phyloP scores from a whole-genome alignment of 2,113 vertebrate species.

The Kryptolebias marmoratus region DNA sequence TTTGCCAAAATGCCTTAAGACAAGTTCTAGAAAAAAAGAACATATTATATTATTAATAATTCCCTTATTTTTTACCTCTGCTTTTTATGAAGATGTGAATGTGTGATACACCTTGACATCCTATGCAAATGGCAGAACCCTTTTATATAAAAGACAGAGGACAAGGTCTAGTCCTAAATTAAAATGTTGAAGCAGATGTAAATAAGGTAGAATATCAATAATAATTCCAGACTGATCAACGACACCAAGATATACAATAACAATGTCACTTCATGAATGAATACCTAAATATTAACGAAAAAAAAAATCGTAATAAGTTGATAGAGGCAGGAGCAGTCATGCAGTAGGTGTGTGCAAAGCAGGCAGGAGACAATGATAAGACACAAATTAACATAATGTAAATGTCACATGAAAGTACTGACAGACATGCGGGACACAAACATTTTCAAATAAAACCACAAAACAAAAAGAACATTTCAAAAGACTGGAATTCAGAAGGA shows the following conservation, averaged over 20 bases:
- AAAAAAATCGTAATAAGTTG: not conserved
- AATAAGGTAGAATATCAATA: not conserved
- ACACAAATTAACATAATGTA: no score
- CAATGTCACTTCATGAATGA: not conserved
- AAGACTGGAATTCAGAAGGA: not conserved
- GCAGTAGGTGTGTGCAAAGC: no score
- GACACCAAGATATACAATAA: not conserved
- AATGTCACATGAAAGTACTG: no score
- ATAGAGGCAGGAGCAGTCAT: no score
- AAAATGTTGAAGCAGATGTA: not conserved
- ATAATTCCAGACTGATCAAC: not conserved
- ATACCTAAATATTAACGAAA: not conserved
- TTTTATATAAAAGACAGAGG: not conserved
- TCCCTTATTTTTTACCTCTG: not conserved
- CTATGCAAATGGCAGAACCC: not conserved
- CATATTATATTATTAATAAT: not conserved
- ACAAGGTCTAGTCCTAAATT: not conserved
- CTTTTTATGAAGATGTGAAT: not conserved
- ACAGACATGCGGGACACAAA: not conserved
- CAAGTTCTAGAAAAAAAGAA: not conserved
- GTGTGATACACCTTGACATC: not conserved
- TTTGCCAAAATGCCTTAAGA: slow-evolving; percentile 17
- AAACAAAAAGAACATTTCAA: not conserved
- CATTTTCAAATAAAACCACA: not conserved
- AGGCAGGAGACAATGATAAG: no score